Conservation (phyloP, 2,113 vertebrate genomes). For the Tursiops truncatus region DNA sequence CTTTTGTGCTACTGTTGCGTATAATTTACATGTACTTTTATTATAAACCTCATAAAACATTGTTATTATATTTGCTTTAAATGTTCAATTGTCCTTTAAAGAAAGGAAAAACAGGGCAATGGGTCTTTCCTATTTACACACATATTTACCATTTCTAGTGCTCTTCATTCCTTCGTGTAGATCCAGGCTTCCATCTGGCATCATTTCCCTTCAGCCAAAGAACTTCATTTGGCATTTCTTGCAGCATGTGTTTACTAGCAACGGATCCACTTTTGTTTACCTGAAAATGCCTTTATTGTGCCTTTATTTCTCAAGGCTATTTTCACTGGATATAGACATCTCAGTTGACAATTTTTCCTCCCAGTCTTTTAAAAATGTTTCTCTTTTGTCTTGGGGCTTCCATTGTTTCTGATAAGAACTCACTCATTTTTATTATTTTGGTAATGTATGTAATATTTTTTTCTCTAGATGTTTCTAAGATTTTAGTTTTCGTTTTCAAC, state of each 20-base stretch:
- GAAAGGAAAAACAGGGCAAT: background rate
- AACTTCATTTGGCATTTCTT: background rate
- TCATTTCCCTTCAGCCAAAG: no score
- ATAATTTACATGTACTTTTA: background rate
- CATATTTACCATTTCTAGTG: fast-evolving
- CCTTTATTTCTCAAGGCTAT: background rate
- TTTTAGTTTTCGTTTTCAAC: background rate
- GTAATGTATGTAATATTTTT: background rate
- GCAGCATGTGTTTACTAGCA: no score
- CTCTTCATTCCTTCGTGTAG: background rate
- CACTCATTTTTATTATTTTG: background rate
- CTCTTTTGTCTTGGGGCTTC: background rate
- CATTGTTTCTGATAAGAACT: background rate
- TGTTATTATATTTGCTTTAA: background rate
- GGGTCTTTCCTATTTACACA: no score
- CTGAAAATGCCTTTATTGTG: background rate
- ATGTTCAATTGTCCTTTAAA: background rate
- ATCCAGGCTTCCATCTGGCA: background rate
- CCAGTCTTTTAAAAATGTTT: background rate
- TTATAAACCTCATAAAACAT: background rate
- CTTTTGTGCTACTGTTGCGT: background rate
- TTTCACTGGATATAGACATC: background rate
- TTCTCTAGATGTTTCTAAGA: background rate
- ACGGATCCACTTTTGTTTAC: background rate
- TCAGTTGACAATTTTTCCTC: background rate